Conservation (phyloP, 2,113 vertebrate species). For the Tupaia tana region DNA sequence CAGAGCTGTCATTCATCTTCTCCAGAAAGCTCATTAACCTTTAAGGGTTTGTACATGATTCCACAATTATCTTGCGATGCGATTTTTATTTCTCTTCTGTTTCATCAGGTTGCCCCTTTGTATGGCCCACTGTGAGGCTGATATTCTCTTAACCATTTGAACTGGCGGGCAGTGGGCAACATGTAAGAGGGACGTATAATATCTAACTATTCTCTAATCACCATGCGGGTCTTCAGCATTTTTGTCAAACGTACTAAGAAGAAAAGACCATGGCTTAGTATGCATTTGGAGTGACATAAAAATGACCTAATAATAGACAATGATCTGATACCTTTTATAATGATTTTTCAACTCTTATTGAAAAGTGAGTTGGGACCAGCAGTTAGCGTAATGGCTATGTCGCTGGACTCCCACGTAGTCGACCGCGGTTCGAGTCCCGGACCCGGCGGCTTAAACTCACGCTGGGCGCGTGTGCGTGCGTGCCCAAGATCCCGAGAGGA, state of each 20-base stretch:
- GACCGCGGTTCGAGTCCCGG: too few species aligned
- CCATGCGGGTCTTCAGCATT: neutral
- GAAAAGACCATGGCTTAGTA: neutral
- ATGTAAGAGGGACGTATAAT: neutral
- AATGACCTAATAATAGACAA: neutral
- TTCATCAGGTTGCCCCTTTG: constrained; percentile 38
- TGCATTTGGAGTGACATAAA: neutral
- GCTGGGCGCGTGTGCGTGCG: too few species aligned
- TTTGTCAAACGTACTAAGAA: neutral
- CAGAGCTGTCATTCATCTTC: constrained; percentile 72
- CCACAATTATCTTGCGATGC: constrained; percentile 60
- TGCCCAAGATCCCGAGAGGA: too few species aligned
- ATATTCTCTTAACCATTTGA: constrained; percentile 41
- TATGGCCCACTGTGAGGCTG: neutral
- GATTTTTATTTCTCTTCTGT: constrained; percentile 65
- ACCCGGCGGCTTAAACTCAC: too few species aligned
- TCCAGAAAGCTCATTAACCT: constrained; percentile 78
- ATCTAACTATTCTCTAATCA: neutral
- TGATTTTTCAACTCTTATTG: neutral
- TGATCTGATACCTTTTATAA: neutral
- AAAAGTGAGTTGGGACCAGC: neutral
- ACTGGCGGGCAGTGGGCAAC: neutral
- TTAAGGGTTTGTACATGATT: constrained; percentile 77
- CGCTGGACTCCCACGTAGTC: too few species aligned
- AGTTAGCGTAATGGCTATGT: too few species aligned